A percentile compares a stretch with the other conserved stretches of the same genome.
phyloP scores from a whole-genome alignment of 2,888 invertebrate species.

The Chironomus tentans region DNA sequence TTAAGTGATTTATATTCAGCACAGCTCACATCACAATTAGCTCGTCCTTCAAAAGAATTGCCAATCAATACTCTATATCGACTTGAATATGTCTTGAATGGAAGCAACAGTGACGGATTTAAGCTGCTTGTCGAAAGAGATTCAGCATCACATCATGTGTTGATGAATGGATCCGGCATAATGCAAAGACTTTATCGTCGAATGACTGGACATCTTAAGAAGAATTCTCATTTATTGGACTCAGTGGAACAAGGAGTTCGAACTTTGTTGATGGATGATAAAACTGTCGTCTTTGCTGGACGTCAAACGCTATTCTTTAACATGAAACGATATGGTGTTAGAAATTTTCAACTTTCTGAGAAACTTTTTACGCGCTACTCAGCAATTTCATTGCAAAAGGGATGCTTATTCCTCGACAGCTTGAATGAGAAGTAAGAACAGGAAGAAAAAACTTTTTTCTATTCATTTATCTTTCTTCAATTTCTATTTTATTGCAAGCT shows the following conservation, averaged over 20 bases:
- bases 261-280: constrained; percentile 50
- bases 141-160: constrained; percentile 58
- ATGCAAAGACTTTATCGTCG: constrained; percentile 59
- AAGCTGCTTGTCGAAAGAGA: constrained; percentile 62
- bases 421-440: constrained; percentile 55
- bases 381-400: constrained; percentile 65
- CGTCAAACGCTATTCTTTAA: constrained; percentile 67
- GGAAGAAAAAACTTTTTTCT: too few species aligned
- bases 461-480: background rate
- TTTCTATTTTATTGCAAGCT: constrained; percentile 34
- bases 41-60: constrained; percentile 59
- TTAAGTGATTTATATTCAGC: constrained; percentile 72
- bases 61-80: constrained; percentile 58
- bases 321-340: constrained; percentile 60
- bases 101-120: constrained; percentile 44
- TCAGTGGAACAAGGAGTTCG: constrained; percentile 64
- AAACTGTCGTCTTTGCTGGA: constrained; percentile 60
- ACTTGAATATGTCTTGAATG: constrained; percentile 56
- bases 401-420: constrained; percentile 64
- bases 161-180: constrained; percentile 63
- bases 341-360: constrained; percentile 58
- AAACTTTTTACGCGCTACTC: constrained; percentile 69
- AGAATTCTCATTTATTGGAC: constrained; percentile 48
- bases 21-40: constrained; percentile 63
- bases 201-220: constrained; percentile 46